A percentile compares a stretch with the other conserved stretches of the same genome.
These are phyloP conservation scores for Pelochelys cantorii DNA, from an alignment of 2,797 vertebrate species.

Conservation along the genomic window DNA sequence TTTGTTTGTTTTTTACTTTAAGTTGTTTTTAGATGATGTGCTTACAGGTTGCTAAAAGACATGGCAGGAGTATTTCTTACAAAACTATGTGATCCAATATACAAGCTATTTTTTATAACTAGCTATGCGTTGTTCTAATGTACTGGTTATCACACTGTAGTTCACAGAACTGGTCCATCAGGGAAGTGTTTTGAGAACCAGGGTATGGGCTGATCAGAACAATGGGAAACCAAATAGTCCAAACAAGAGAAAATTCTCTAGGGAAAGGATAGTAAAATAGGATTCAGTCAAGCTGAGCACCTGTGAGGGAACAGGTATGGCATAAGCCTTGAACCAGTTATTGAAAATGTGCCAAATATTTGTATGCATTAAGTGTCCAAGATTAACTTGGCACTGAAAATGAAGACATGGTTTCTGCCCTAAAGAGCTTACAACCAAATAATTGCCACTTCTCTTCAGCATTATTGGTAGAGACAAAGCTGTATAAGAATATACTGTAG, in stretches of 20 bases:
- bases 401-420: neutral
- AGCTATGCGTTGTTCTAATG: neutral
- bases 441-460: neutral
- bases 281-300: neutral
- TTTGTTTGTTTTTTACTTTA: neutral
- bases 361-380: neutral
- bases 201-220: neutral
- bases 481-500: neutral
- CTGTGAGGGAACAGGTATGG: neutral
- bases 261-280: neutral
- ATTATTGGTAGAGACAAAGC: neutral
- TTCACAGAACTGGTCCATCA: neutral
- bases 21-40: neutral
- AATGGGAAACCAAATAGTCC: neutral
- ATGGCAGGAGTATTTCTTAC: neutral
- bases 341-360: neutral
- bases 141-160: neutral
- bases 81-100: rapidly evolving
- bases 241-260: neutral
- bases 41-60: neutral
- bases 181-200: neutral
- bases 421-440: neutral
- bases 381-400: neutral
- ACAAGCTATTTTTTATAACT: rapidly evolving
- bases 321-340: neutral